phyloP scores from a whole-genome alignment of 2,113 vertebrate genomes.

The Phylloscopus whistleri region DNA sequence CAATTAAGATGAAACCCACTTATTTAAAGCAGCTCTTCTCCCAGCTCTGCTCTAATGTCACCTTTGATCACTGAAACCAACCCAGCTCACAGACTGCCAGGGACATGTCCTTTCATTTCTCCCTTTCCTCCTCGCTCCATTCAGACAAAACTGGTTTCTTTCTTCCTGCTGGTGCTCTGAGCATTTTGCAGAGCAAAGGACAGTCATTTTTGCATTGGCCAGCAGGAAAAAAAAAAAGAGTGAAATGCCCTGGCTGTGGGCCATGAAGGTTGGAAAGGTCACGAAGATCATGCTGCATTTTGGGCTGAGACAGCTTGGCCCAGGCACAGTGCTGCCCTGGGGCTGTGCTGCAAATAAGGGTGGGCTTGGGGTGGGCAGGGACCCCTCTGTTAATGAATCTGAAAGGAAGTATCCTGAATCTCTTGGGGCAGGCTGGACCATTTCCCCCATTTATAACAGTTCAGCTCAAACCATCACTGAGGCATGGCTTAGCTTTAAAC shows the following conservation, averaged over 20 bases:
- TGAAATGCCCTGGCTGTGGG: not conserved
- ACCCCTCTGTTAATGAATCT: not conserved
- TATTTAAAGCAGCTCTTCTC: conserved; percentile 34
- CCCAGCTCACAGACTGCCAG: not conserved
- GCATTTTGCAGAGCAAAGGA: conserved; percentile 4
- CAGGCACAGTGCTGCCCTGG: not conserved
- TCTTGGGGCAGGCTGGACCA: not conserved
- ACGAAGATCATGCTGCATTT: accelerated
- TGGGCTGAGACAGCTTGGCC: not conserved
- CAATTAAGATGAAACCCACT: conserved; percentile 46
- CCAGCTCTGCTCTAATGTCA: not conserved
- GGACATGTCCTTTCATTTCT: not conserved
- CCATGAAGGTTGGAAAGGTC: not conserved
- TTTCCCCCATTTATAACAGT: not conserved
- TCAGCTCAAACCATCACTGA: not conserved
- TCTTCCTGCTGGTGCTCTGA: not conserved
- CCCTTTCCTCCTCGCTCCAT: not conserved
- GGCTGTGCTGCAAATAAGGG: not conserved
- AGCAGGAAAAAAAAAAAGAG: not conserved
- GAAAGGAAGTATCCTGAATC: not conserved
- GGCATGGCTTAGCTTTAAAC: not conserved
- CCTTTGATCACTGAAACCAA: conserved; percentile 44
- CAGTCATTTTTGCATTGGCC: not conserved
- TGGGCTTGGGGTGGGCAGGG: not conserved
- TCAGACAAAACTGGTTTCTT: conserved; percentile 3